These are phyloP conservation scores for Poeciliopsis paucimaculata DNA, from an alignment of 2,797 vertebrate species.

Conservation along the genomic window DNA sequence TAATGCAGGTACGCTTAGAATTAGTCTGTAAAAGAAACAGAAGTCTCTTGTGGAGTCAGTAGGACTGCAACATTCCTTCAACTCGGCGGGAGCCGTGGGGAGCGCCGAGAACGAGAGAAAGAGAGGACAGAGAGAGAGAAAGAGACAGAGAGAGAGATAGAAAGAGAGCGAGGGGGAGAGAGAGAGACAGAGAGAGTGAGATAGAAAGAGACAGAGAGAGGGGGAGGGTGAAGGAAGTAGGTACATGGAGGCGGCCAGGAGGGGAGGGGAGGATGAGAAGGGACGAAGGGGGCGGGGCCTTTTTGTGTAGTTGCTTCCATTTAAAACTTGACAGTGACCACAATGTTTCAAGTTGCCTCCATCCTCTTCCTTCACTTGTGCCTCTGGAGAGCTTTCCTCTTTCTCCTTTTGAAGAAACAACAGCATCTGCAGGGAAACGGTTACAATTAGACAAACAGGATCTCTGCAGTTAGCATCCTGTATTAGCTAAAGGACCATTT, in stretches of 20 bases:
- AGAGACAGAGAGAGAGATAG: slow-evolving; percentile 25
- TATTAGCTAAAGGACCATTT: neutral
- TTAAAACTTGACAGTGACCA: slow-evolving; percentile 86
- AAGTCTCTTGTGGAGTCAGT: slow-evolving; percentile 78
- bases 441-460: neutral
- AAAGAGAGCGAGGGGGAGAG: slow-evolving; percentile 33
- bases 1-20: slow-evolving; percentile 71
- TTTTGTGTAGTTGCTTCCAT: slow-evolving; percentile 81
- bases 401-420: slow-evolving; percentile 98
- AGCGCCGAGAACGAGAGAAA: slow-evolving; percentile 56
- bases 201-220: slow-evolving; percentile 22
- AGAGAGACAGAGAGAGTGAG: slow-evolving; percentile 28
- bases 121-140: slow-evolving; percentile 33
- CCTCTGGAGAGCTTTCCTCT: slow-evolving; percentile 97
- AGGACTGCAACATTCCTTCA: slow-evolving; percentile 77
- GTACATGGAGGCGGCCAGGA: neutral
- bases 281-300: neutral
- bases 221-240: slow-evolving; percentile 25
- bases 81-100: slow-evolving; percentile 63
- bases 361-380: slow-evolving; percentile 88
- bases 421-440: slow-evolving; percentile 86
- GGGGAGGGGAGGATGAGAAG: neutral
- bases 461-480: neutral
- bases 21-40: slow-evolving; percentile 73
- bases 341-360: slow-evolving; percentile 84